phyloP scores from a whole-genome alignment of 2,113 vertebrate genomes.

The Vidua chalybeata region DNA sequence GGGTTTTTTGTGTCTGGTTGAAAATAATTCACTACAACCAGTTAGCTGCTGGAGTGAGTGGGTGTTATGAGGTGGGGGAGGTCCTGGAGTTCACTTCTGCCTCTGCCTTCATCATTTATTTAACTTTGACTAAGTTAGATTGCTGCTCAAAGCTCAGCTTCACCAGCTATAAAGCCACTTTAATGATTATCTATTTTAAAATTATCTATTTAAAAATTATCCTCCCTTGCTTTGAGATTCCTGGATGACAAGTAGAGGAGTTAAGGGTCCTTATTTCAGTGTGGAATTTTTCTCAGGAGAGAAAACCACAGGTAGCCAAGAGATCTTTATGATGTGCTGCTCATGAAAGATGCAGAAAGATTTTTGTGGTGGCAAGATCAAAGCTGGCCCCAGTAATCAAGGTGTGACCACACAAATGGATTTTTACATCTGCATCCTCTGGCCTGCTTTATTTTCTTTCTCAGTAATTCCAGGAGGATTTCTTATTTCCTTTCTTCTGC shows the following conservation, averaged over 20 bases:
- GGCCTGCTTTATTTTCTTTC: neutral
- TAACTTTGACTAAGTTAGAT: neutral
- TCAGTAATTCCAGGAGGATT: neutral
- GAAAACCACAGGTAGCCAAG: neutral
- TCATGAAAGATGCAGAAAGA: neutral
- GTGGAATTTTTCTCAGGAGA: neutral
- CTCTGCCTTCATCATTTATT: neutral
- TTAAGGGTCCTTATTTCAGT: neutral
- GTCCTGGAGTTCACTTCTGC: neutral
- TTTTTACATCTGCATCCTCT: neutral
- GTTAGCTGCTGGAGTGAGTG: neutral
- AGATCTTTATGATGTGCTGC: neutral
- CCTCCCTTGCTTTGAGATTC: neutral
- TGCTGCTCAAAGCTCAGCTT: neutral
- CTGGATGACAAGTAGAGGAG: neutral
- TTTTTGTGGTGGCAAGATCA: neutral
- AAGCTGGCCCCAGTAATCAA: neutral
- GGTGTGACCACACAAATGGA: neutral
- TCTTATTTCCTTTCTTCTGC: neutral
- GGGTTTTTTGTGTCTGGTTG: neutral
- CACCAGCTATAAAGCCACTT: neutral
- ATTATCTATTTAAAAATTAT: neutral
- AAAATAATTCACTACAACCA: neutral
- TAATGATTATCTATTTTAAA: neutral
- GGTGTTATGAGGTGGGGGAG: neutral